Conservation (phyloP, 2,113 vertebrate genomes). For the Petroica traversi region DNA sequence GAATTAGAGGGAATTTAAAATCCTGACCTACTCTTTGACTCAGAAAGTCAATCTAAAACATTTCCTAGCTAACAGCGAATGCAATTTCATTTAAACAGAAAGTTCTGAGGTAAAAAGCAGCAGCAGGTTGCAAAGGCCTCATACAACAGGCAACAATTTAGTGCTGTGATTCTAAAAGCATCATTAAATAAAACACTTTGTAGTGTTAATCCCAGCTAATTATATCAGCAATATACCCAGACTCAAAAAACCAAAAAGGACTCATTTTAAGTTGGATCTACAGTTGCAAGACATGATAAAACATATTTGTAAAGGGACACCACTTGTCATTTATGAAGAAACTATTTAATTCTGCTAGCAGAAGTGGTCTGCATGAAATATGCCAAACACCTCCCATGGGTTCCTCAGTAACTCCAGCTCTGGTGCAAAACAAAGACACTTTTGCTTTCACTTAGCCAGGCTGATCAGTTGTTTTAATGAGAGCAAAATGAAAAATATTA, state of each 20-base stretch:
- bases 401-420: neutral
- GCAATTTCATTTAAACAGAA: neutral
- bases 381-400: neutral
- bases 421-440: neutral
- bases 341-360: neutral
- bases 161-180: neutral
- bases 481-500: neutral
- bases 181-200: neutral
- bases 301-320: neutral
- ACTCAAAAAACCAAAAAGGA: fast-evolving
- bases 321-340: neutral
- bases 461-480: neutral
- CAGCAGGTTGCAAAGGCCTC: neutral
- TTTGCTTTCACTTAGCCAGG: neutral
- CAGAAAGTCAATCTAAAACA: neutral
- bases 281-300: neutral
- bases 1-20: neutral
- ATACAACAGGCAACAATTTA: neutral
- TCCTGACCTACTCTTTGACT: neutral
- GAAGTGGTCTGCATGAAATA: neutral
- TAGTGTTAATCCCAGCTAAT: neutral
- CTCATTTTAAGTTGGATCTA: neutral
- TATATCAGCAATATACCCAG: neutral
- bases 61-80: neutral
- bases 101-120: neutral